Evolutionary conservation across 1,140 invertebrate genomes (phyloP).

Genomic region (Metopolophium dirhodum): DNA sequence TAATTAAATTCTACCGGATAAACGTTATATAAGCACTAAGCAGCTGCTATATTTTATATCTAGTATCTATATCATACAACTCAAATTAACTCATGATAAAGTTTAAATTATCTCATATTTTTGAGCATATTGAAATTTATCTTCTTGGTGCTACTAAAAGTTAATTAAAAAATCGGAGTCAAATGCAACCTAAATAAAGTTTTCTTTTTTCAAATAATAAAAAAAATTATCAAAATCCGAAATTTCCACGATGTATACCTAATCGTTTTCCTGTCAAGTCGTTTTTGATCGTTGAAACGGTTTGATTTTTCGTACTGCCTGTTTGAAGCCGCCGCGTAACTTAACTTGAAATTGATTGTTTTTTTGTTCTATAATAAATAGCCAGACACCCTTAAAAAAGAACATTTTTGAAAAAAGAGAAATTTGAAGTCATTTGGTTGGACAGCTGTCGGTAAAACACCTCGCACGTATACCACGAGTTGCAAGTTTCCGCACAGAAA

Average conservation of each 20-base stretch:
- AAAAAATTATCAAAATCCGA: too few species aligned
- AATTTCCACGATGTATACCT: background rate
- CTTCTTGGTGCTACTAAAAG: too few species aligned
- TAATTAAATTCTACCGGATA: too few species aligned
- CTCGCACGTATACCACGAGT: background rate
- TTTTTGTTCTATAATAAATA: background rate
- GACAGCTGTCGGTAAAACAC: background rate
- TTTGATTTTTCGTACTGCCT: background rate
- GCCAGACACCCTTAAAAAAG: background rate
- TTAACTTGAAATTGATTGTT: background rate
- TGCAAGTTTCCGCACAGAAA: background rate
- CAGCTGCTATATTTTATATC: too few species aligned
- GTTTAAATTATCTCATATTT: too few species aligned
- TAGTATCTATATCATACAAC: too few species aligned
- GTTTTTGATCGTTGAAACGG: background rate
- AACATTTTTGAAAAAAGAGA: background rate
- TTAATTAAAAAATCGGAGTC: too few species aligned
- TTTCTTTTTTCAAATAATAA: too few species aligned
- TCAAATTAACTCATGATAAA: too few species aligned
- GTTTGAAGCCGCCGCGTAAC: background rate
- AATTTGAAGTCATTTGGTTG: background rate
- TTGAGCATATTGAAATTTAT: too few species aligned
- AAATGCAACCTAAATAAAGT: too few species aligned
- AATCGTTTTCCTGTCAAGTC: background rate
- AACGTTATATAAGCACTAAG: too few species aligned